Conservation (phyloP, 2,888 invertebrate species). For the Lasioglossum leucozonium region DNA sequence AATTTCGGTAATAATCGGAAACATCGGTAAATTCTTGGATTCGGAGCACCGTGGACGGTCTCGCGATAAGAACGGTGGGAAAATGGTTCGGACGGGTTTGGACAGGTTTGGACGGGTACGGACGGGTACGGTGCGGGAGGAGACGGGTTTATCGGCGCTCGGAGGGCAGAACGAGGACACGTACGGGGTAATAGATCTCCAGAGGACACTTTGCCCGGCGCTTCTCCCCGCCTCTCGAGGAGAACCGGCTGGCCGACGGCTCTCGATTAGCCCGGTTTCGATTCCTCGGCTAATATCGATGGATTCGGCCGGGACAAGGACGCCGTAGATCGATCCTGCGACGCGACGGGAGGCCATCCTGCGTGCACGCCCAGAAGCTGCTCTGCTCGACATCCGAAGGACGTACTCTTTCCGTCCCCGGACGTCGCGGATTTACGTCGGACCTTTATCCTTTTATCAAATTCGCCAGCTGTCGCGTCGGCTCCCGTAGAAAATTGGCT, state of each 20-base stretch:
- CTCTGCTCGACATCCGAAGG: constrained; percentile 1
- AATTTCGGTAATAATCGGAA: background rate
- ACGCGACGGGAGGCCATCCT: constrained; percentile 16
- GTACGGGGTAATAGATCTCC: constrained; percentile 40
- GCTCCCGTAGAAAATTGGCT: background rate
- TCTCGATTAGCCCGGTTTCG: constrained; percentile 54
- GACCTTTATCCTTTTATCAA: constrained; percentile 5
- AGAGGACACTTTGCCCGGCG: constrained; percentile 24
- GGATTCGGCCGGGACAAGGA: constrained; percentile 52
- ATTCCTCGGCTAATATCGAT: constrained; percentile 63
- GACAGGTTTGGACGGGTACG: too few species aligned
- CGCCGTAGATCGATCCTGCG: constrained; percentile 69
- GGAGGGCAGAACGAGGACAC: background rate
- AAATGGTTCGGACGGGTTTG: background rate
- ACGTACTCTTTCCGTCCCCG: background rate
- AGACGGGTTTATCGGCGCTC: background rate
- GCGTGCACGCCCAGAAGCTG: background rate
- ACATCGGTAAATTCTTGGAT: background rate
- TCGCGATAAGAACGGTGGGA: background rate
- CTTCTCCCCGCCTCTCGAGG: constrained; percentile 1
- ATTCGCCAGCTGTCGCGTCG: background rate
- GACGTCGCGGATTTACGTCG: constrained; percentile 8
- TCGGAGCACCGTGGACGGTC: background rate
- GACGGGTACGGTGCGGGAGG: background rate
- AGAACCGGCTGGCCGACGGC: constrained; percentile 33